Conservation (phyloP, 2,797 vertebrate species). For the Pyrrhura leucotis region DNA sequence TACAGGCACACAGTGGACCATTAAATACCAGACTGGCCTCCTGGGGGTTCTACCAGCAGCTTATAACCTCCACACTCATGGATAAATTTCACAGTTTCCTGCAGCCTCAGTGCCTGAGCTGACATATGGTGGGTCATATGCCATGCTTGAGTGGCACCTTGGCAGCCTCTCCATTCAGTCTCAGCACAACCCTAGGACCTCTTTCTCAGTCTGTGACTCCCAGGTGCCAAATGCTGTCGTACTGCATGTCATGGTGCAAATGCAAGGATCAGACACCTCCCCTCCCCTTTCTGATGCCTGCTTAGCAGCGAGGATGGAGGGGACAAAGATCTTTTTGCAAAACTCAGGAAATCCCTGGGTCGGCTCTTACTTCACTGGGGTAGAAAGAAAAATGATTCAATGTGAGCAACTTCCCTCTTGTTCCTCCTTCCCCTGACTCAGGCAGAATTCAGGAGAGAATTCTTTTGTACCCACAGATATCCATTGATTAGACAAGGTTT, state of each 20-base stretch:
- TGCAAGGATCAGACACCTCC: background rate
- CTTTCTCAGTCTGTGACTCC: background rate
- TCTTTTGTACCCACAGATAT: background rate
- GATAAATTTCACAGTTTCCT: background rate
- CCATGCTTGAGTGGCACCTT: fast-evolving
- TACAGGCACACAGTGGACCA: background rate
- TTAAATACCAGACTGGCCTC: background rate
- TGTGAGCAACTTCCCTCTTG: background rate
- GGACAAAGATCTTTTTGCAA: background rate
- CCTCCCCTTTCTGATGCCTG: background rate
- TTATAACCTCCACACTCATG: background rate
- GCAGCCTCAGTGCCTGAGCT: background rate
- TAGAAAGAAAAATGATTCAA: background rate
- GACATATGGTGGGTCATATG: background rate
- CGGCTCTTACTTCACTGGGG: background rate
- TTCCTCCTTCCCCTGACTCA: background rate
- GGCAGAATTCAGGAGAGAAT: background rate
- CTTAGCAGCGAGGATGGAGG: background rate
- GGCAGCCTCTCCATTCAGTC: background rate
- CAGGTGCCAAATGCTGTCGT: background rate
- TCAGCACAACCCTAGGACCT: fast-evolving
- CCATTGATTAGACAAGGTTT: background rate
- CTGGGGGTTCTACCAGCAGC: background rate
- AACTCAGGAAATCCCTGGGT: background rate
- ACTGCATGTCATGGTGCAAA: background rate